Base-by-base conservation (phyloP, 2,113 vertebrate species). In the Coreoperca whiteheadi region DNA sequence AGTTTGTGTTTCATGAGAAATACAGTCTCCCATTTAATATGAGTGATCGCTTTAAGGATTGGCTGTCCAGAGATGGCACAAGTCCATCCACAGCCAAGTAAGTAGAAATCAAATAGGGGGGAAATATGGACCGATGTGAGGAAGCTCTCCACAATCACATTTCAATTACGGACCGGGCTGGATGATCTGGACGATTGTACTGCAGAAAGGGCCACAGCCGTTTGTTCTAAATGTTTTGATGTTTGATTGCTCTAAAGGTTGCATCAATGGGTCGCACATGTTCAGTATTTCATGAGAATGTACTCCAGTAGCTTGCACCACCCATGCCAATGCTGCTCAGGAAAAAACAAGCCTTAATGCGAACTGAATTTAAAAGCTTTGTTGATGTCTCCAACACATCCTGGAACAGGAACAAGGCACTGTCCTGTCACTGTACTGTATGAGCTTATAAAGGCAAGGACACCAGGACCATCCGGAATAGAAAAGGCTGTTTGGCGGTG, bases 401-500 rank as follows among this genome's bases (percentile, higher is more conserved):
- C 85, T 92, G 88, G 80, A 89, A 78, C 1, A 30, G 79, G 78
- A 91, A 90, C 79, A 90, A 87, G 59, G 83, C 11, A n/a, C 9
- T 6, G 59, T 89, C 59, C 68, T 82, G 77, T 71, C 39, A 30
- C 39, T 57, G 61, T 10, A 30, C 39, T 57, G 66, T 8, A 16
- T 61, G 78, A 57, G 73, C 53, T 34, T 28, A 41, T 6, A 78
- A 73, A 74, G 61, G 21, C 63, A 70, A 85, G 83, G 77, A 84
- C 81, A 28, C 4, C 0, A 25, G 56, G 53, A 41, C 43, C 32
- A 8, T 70, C 60, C 20, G 8, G 25, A 8, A 61, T 8, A 70
- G 48, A 39, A 46, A n/a, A 18, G 60, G 11, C 74, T 68, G 74
- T 61, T 63, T 67, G 75, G n/a, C 15, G 8, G 23, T 4, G 75